Percentiles rank a stretch among this genome's conserved stretches.
Conservation (phyloP, 2,797 vertebrate genomes). For the Okamejei kenojei region DNA sequence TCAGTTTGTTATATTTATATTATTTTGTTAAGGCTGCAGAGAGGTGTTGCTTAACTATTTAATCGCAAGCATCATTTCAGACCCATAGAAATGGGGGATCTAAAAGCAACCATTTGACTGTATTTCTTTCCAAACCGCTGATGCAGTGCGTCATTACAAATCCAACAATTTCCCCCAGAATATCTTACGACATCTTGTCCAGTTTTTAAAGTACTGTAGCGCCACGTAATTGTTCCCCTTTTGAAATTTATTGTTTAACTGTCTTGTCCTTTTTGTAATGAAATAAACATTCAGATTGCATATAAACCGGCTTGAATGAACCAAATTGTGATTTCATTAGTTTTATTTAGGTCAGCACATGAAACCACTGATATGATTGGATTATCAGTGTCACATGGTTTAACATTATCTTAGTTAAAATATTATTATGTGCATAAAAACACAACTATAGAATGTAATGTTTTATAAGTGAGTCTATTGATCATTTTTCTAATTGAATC, state of each 20-base stretch:
- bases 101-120: constrained; percentile 14
- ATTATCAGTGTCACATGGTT: constrained; percentile 2
- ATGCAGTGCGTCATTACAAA: neutral
- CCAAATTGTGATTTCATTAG: constrained; percentile 20
- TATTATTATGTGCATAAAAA: constrained; percentile 18
- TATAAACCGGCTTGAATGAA: constrained; percentile 27
- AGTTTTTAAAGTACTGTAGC: constrained; percentile 15
- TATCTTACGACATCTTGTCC: neutral
- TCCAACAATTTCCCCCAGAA: neutral
- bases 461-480: constrained; percentile 20
- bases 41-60: constrained; percentile 27
- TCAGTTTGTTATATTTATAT: constrained; percentile 36
- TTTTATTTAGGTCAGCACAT: constrained; percentile 12
- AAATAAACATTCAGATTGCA: constrained; percentile 36
- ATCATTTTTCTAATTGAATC: constrained; percentile 30
- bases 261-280: constrained; percentile 28
- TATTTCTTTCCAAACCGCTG: neutral
- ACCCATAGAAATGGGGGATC: neutral
- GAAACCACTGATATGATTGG: neutral
- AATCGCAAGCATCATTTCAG: constrained; percentile 7
- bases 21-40: constrained; percentile 34
- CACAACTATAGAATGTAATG: constrained; percentile 10
- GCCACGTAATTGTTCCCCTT: neutral
- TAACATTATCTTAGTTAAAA: constrained; percentile 7
- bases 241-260: constrained; percentile 35